A percentile compares a stretch with the other conserved stretches of the same genome.
Conservation (phyloP, 2,113 vertebrate species). For the Theristicus caerulescens region DNA sequence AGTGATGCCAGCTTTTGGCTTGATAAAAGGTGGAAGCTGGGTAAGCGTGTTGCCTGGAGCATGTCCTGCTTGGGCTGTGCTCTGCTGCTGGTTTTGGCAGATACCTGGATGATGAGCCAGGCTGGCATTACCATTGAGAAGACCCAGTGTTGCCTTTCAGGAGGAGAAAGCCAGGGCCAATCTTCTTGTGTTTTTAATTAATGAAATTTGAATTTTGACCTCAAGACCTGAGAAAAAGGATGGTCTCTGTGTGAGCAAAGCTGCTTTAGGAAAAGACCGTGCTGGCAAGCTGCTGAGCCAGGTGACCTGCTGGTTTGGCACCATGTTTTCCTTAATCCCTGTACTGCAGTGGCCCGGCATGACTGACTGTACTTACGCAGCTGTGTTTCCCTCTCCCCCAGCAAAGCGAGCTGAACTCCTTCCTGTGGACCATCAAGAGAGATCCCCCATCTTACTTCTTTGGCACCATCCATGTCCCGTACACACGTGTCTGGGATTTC, state of each 20-base stretch:
- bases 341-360: neutral
- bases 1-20: neutral
- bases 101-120: neutral
- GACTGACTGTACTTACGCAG: neutral
- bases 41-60: neutral
- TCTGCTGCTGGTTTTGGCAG: neutral
- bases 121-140: neutral
- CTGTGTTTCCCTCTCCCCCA: conserved; percentile 63
- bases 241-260: neutral
- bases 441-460: conserved; percentile 89
- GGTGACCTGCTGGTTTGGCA: neutral
- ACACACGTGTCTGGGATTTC: conserved; percentile 88
- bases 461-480: conserved; percentile 88
- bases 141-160: neutral
- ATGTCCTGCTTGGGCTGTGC: neutral
- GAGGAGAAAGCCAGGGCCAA: neutral
- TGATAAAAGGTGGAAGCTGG: neutral
- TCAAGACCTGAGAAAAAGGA: neutral
- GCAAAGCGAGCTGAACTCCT: conserved; percentile 89
- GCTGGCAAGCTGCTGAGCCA: neutral
- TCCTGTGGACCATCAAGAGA: conserved; percentile 90
- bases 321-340: neutral
- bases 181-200: neutral
- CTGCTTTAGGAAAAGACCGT: neutral
- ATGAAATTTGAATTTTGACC: neutral